Evolutionary conservation across 1,140 invertebrate genomes (phyloP), one percentile per base, ranked within the genome.

Genomic region (Aphelinus atriplicis): DNA sequence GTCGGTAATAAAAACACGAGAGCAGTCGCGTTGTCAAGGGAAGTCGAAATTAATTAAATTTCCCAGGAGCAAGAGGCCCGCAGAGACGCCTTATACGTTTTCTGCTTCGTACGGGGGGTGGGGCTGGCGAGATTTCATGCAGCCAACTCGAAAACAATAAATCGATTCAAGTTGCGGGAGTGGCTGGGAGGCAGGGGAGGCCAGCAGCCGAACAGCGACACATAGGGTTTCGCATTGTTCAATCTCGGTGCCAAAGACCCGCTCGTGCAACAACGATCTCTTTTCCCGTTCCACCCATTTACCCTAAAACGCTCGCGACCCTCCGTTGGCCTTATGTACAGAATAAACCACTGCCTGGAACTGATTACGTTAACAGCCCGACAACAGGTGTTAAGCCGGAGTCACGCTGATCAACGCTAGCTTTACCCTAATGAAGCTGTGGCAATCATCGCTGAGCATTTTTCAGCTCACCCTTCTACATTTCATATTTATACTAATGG

Each of bases 41-140:
- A 47, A 71, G 61, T 65, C 43, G n/a, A 7, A 58, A 66, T 60
- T 66, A 73, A 66, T 73, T 73, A 65, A 60, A 73, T 73, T 65
- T 73, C 47, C 42, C 6, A 4, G 26, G n/a, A 10, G 9, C 1
- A 26, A 4, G 10, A 57, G 42, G 26, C 26, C 26, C 26, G 26
- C 26, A 26, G 26, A 26, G 26, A 26, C 26, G 26, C 26, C 26
- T 26, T 26, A 26, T 26, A 26, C 26, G 26, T 26, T 26, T 26
- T 26, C 26, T 46, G 53, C 9, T 9, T 43, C 46, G 45, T 26
- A 10, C n/a, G 10, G 45, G 53, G 42, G 56, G 61, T 26, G 26
- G 26, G 26, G 26, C 26, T 26, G 26, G 51, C 4, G 46, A 7
- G 50, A 4, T 45, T 72, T 72, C 57, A 64, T 43, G 62, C 48